Percentiles rank a stretch among this genome's conserved stretches.
These are phyloP conservation scores for Steinernema hermaphroditum DNA, from an alignment of 2,888 invertebrate species.

Conservation along the genomic window DNA sequence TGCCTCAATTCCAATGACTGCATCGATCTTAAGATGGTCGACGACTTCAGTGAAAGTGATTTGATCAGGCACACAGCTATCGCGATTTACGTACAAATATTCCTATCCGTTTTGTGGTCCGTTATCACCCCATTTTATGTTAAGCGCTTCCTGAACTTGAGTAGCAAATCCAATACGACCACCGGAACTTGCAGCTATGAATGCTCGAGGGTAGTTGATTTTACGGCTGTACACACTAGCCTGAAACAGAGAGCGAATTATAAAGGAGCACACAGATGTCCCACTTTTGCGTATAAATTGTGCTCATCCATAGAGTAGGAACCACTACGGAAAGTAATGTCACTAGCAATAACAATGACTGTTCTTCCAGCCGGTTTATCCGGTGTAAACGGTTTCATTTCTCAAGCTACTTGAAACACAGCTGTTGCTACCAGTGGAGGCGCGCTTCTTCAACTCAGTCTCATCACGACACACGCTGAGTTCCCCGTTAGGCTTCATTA, in stretches of 20 bases:
- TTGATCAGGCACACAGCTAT: constrained; percentile 74
- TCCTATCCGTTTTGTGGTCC: constrained; percentile 88
- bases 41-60: constrained; percentile 50
- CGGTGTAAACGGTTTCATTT: constrained; percentile 75
- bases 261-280: too few species aligned
- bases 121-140: constrained; percentile 87
- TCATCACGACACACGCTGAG: too few species aligned
- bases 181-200: constrained; percentile 93
- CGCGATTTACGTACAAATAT: constrained; percentile 89
- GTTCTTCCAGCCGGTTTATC: constrained; percentile 44
- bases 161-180: constrained; percentile 96
- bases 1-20: too few species aligned
- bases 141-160: constrained; percentile 87
- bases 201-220: too few species aligned
- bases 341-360: constrained; percentile 82
- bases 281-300: too few species aligned
- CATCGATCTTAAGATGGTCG: constrained; percentile 66
- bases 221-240: constrained; percentile 58
- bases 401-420: constrained; percentile 99
- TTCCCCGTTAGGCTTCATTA: too few species aligned
- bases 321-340: too few species aligned
- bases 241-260: constrained; percentile 26
- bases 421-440: constrained; percentile 88
- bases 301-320: too few species aligned
- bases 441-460: constrained; percentile 85